Percentiles rank a stretch among this genome's conserved stretches.
These are phyloP conservation scores for Mellivora capensis DNA, from an alignment of 2,113 vertebrate species.

Conservation along the genomic window DNA sequence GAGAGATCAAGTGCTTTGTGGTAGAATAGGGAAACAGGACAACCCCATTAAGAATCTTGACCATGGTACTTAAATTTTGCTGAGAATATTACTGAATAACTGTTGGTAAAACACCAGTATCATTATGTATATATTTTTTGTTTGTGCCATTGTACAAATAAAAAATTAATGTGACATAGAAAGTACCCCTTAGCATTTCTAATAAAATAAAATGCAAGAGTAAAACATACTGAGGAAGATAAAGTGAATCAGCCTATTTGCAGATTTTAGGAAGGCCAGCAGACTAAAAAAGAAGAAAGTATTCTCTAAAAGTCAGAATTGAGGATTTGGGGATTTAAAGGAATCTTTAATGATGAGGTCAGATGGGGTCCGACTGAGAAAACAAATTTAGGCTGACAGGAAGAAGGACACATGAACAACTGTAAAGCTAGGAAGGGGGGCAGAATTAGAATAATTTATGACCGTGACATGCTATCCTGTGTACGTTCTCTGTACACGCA, in stretches of 20 bases:
- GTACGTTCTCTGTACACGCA: neutral
- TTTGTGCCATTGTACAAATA: neutral
- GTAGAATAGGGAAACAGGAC: neutral
- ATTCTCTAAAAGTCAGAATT: neutral
- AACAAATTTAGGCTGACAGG: neutral
- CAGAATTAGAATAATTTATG: neutral
- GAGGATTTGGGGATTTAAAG: neutral
- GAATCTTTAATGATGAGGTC: neutral
- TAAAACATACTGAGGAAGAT: neutral
- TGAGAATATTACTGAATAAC: neutral
- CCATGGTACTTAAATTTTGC: neutral
- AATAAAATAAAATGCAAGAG: neutral
- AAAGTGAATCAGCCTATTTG: neutral
- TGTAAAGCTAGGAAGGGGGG: neutral
- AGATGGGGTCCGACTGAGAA: neutral
- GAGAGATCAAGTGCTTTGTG: neutral
- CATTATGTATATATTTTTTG: neutral
- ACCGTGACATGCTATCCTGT: neutral
- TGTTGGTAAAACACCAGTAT: neutral
- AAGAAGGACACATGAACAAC: neutral
- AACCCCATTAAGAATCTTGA: neutral
- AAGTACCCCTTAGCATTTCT: neutral
- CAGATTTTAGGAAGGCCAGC: neutral
- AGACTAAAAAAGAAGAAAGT: neutral
- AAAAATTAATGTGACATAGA: neutral